These are phyloP conservation scores for Myxocyprinus asiaticus DNA, from an alignment of 2,113 vertebrate species.

Conservation along the genomic window DNA sequence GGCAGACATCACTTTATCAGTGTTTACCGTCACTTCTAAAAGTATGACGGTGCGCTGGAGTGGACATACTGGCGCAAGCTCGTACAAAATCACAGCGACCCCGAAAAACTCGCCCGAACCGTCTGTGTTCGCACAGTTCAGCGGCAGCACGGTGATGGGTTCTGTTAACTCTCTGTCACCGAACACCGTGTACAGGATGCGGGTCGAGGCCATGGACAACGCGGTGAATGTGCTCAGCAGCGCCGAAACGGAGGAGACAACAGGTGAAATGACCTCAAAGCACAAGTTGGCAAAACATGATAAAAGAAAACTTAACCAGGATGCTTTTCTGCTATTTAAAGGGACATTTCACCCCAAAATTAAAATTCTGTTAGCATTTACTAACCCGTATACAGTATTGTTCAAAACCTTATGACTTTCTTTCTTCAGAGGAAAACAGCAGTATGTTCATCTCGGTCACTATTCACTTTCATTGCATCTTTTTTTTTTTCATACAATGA, in stretches of 20 bases:
- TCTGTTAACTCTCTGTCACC: slow-evolving; percentile 75
- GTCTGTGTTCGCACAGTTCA: slow-evolving; percentile 68
- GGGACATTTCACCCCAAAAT: no score
- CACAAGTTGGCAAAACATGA: no score
- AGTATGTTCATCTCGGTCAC: no score
- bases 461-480: no score
- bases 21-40: slow-evolving; percentile 76
- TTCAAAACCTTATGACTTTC: no score
- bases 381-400: no score
- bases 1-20: slow-evolving; percentile 69
- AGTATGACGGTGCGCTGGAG: slow-evolving; percentile 75
- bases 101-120: slow-evolving; percentile 62
- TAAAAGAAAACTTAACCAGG: no score
- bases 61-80: slow-evolving; percentile 65
- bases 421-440: no score
- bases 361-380: no score
- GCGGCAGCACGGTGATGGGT: slow-evolving; percentile 70
- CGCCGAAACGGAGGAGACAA: slow-evolving; percentile 63
- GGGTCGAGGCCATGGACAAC: slow-evolving; percentile 78
- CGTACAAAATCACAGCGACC: slow-evolving; percentile 77
- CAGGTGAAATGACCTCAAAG: slow-evolving; percentile 61
- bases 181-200: slow-evolving; percentile 72
- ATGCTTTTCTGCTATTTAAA: no score
- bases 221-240: slow-evolving; percentile 67
- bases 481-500: no score